phyloP scores from a whole-genome alignment of 2,797 vertebrate species.

The Melanotaenia nigrans region DNA sequence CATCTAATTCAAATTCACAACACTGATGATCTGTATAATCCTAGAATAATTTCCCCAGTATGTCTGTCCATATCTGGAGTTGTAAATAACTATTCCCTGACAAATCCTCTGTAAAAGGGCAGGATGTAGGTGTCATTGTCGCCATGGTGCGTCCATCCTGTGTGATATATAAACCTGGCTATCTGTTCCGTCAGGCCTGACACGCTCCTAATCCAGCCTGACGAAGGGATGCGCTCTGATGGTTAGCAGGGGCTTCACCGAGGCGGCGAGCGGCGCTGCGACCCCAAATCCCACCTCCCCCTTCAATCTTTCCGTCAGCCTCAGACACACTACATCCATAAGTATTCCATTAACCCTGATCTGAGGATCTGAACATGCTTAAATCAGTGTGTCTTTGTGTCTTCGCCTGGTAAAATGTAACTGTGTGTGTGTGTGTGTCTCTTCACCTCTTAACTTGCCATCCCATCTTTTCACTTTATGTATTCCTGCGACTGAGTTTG shows the following conservation, averaged over 20 bases:
- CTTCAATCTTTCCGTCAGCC: constrained; percentile 66
- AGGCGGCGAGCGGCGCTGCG: constrained; percentile 45
- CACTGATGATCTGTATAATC: constrained; percentile 72
- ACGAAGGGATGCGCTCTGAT: constrained; percentile 71
- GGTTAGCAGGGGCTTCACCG: constrained; percentile 67
- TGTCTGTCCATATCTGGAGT: constrained; percentile 52
- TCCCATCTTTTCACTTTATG: constrained; percentile 28
- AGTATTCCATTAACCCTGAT: constrained; percentile 82
- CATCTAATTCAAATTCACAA: constrained; percentile 78
- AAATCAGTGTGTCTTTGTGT: constrained; percentile 50
- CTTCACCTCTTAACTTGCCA: background rate
- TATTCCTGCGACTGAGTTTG: constrained; percentile 42
- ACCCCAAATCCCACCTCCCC: constrained; percentile 68
- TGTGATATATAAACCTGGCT: constrained; percentile 57
- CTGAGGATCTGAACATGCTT: constrained; percentile 66
- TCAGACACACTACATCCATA: constrained; percentile 70
- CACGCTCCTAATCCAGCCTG: constrained; percentile 75
- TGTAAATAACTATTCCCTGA: constrained; percentile 65
- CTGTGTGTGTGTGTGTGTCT: background rate
- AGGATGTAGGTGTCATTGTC: constrained; percentile 50
- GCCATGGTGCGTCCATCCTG: constrained; percentile 34
- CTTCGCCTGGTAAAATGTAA: constrained; percentile 42
- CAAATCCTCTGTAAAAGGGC: constrained; percentile 71
- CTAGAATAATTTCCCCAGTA: constrained; percentile 62
- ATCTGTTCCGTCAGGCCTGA: constrained; percentile 67